Conservation (phyloP, 37 sponge, comb jelly and placozoan genomes). For the Aphrocallistes beatrix region DNA sequence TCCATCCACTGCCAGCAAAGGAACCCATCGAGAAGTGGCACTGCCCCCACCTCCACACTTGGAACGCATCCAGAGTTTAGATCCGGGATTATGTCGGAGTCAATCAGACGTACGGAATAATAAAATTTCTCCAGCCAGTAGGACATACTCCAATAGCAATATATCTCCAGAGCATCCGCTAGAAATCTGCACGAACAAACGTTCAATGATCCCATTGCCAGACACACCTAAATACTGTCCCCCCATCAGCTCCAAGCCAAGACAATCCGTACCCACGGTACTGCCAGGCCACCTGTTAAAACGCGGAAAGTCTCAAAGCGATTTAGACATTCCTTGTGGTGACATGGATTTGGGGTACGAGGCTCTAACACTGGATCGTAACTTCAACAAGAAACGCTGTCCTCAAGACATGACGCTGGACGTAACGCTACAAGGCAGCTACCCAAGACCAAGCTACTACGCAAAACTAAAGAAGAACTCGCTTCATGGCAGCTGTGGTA, state of each 20-base stretch:
- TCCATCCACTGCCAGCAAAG: background rate
- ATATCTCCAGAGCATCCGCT: background rate
- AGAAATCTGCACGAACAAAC: background rate
- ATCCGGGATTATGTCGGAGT: background rate
- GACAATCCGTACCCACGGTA: no score
- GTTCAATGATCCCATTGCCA: background rate
- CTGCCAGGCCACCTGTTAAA: background rate
- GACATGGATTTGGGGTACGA: background rate
- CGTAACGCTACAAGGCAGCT: background rate
- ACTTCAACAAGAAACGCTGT: background rate
- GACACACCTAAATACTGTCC: background rate
- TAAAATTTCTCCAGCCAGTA: background rate
- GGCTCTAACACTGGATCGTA: background rate
- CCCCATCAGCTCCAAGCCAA: no score
- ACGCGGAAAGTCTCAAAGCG: background rate
- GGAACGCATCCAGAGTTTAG: background rate
- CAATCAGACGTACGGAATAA: background rate
- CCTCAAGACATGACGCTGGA: background rate
- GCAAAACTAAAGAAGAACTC: background rate
- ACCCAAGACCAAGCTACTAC: background rate
- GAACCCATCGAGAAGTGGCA: background rate
- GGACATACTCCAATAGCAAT: background rate
- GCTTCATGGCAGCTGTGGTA: background rate
- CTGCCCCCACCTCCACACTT: background rate
- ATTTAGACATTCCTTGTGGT: background rate